phyloP scores from a whole-genome alignment of 2,888 invertebrate genomes.

The Muscina levida region DNA sequence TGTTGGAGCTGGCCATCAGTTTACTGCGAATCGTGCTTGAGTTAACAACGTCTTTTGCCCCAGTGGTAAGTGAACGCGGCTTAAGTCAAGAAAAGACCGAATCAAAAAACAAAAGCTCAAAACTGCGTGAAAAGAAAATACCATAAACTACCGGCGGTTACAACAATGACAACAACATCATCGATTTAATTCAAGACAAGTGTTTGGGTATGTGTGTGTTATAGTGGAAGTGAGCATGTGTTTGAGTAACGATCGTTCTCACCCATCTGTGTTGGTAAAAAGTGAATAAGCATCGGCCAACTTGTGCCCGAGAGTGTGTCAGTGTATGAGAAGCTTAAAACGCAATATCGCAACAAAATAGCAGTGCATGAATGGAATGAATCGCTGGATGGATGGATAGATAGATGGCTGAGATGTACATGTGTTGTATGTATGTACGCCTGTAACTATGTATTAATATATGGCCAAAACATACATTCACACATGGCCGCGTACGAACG shows the following conservation, averaged over 20 bases:
- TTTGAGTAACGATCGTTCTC: conserved; percentile 48
- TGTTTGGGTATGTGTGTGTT: conserved; percentile 49
- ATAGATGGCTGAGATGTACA: conserved; percentile 47
- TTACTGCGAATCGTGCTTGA: conserved; percentile 67
- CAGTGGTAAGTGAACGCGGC: conserved; percentile 61
- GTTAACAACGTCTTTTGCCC: conserved; percentile 64
- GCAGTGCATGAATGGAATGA: conserved; percentile 53
- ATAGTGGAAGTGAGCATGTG: conserved; percentile 16
- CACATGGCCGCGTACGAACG: background rate
- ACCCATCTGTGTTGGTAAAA: conserved; percentile 71
- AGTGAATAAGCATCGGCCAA: conserved; percentile 72
- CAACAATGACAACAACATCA: conserved; percentile 9
- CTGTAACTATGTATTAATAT: no score
- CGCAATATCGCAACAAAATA: conserved; percentile 51
- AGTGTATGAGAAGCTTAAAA: conserved; percentile 44
- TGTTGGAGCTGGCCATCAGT: conserved; percentile 62
- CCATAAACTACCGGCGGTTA: conserved; percentile 62
- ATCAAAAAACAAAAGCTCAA: conserved; percentile 8
- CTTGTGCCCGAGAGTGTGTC: conserved; percentile 30
- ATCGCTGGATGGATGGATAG: conserved; percentile 10
- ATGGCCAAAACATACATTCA: conserved; percentile 60
- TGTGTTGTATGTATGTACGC: conserved; percentile 62
- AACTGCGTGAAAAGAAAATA: conserved; percentile 31
- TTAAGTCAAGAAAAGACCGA: conserved; percentile 15
- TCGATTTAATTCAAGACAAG: conserved; percentile 50